phyloP scores from a whole-genome alignment of 2,797 vertebrate genomes.

The Poecilia wingei region DNA sequence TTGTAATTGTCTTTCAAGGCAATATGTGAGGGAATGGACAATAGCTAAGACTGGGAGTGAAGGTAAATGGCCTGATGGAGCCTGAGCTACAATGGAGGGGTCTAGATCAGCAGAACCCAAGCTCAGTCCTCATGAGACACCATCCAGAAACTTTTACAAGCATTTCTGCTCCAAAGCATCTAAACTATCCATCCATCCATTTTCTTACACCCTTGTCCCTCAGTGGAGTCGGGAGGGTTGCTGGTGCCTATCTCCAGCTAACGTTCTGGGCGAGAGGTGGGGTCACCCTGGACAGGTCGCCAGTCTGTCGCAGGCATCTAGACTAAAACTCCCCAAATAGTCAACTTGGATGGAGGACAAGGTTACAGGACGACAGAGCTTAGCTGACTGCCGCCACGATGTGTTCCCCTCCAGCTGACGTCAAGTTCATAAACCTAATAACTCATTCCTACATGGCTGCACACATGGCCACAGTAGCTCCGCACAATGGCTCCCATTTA shows the following conservation, averaged over 20 bases:
- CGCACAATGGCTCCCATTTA: constrained; percentile 65
- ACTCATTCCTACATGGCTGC: constrained; percentile 47
- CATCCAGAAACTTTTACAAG: not conserved
- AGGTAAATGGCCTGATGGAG: not conserved
- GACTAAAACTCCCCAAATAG: not conserved
- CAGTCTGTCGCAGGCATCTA: too few species aligned
- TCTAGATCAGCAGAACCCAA: not conserved
- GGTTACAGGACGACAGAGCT: not conserved
- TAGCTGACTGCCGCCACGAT: constrained; percentile 5
- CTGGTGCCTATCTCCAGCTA: too few species aligned
- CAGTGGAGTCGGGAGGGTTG: too few species aligned
- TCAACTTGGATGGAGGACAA: not conserved
- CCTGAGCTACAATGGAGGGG: not conserved
- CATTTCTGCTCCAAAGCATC: not conserved
- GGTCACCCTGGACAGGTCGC: too few species aligned
- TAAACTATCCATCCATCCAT: too few species aligned
- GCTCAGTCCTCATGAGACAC: not conserved
- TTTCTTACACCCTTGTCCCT: too few species aligned
- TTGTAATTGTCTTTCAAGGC: not conserved
- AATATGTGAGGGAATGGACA: not conserved
- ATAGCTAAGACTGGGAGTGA: too few species aligned
- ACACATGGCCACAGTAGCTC: constrained; percentile 43
- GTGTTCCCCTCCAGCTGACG: constrained; percentile 11
- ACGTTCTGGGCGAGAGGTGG: too few species aligned
- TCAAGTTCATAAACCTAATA: constrained; percentile 20